Evolutionary conservation across 2,113 vertebrate genomes (phyloP).

Genomic region (Scolopax mira): DNA sequence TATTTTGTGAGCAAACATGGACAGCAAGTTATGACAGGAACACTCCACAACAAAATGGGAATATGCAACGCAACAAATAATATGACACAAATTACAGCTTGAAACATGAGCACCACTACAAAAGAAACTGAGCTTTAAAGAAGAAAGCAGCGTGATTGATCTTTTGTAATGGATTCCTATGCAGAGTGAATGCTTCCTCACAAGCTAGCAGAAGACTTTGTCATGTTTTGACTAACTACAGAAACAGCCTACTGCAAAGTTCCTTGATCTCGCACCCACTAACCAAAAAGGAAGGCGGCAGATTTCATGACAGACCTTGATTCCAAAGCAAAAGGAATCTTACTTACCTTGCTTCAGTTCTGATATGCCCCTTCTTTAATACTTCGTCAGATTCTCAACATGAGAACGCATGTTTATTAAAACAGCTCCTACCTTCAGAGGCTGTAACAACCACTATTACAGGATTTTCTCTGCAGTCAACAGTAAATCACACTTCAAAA

Average conservation of each 20-base stretch:
- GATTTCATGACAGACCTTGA: neutral
- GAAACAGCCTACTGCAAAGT: neutral
- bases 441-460: neutral
- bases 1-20: neutral
- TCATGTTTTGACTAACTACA: neutral
- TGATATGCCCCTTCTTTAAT: neutral
- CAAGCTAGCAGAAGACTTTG: neutral
- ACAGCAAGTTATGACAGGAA: neutral
- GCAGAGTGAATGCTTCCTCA: neutral
- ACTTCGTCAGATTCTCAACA: neutral
- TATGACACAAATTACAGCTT: neutral
- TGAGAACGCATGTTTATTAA: neutral
- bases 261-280: neutral
- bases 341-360: neutral
- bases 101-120: neutral
- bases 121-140: neutral
- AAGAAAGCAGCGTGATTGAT: neutral
- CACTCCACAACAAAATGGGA: neutral
- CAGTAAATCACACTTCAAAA: neutral
- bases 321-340: neutral
- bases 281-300: neutral
- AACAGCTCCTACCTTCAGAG: neutral
- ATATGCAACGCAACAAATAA: rapidly evolving
- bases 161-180: neutral
- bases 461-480: neutral